Evolutionary conservation across 2,888 invertebrate species (phyloP).

Genomic region (Aspidapion aeneum): DNA sequence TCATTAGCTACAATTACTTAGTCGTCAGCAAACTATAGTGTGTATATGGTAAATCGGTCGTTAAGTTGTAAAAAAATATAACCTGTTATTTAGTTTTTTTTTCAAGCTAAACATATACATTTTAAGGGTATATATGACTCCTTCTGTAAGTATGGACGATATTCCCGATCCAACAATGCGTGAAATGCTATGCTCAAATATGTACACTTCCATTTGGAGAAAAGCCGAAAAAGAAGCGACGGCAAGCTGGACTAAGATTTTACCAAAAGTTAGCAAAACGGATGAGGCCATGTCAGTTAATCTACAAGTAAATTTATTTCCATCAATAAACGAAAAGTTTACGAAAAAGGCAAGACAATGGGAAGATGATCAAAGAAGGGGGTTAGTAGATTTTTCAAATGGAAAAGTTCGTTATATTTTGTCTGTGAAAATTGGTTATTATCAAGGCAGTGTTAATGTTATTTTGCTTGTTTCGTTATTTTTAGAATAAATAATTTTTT

Average conservation of each 20-base stretch:
- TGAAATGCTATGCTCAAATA: constrained; percentile 37
- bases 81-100: too few relatives aligned
- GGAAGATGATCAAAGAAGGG: constrained; percentile 42
- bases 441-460: not conserved
- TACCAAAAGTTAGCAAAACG: constrained; percentile 25
- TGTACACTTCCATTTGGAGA: constrained; percentile 44
- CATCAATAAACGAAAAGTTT: constrained; percentile 34
- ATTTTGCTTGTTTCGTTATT: too few relatives aligned
- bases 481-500: too few relatives aligned
- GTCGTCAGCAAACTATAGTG: too few relatives aligned
- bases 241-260: constrained; percentile 24
- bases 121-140: constrained; percentile 42
- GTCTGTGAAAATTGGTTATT: not conserved
- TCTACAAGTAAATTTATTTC: constrained; percentile 29
- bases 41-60: too few relatives aligned
- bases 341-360: constrained; percentile 37
- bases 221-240: constrained; percentile 40
- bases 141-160: constrained; percentile 45
- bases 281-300: constrained; percentile 26
- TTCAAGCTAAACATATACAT: too few relatives aligned
- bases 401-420: not conserved
- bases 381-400: constrained; percentile 1
- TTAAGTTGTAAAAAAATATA: too few relatives aligned
- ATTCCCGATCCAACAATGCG: constrained; percentile 42
- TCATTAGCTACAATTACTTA: too few relatives aligned